Evolutionary conservation across 1,140 invertebrate species (phyloP), one percentile per base, ranked within the genome.

Genomic region (Mactra quadrangularis): DNA sequence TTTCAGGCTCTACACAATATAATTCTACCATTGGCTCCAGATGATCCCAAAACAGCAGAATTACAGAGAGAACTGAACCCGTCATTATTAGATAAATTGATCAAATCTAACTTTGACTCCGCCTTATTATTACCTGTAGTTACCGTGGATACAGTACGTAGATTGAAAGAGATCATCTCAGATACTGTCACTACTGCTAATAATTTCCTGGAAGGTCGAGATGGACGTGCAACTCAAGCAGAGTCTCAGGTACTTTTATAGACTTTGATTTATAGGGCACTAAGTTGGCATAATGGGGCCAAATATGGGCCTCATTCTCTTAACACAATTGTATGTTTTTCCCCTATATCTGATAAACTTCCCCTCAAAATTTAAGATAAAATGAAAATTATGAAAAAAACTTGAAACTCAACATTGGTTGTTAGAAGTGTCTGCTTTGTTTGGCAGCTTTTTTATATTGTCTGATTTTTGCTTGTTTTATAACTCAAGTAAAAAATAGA

Each of bases 1-100:
- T n/a, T n/a, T n/a, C n/a, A 91, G 90, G 81, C 87, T 27, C 82
- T 91, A 22, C 88, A 91, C 68, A 87, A 86, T 66, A 88, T 90
- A 22, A 76, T 91, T 3, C 82, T 85, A 1, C 85, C 81, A n/a
- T 79, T 88, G n/a, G 81, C 87, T 11, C 84, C 88, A 4, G 87
- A 88, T 83, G 86, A 90, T 66, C 86, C 87, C 3, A 89, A 89
- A 55, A 47, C 78, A 17, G 84, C 71, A 17, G 86, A 78, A 1
- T 22, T 85, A 4, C 83, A 88, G 35, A 55, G 85, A 31, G 55
- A 82, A 27, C 45, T 76, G 45, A 87, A 87, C 77, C 87, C 87
- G 35, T 72, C 85, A 11, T 35, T 87, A 9, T 66, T 90, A 3
- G 82, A 86, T n/a, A 60, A 77, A 35, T 74, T 89, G 27, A 85